Evolutionary conservation across 2,797 vertebrate genomes (phyloP), one percentile per base, ranked within the genome.

Genomic region (Periparus ater): DNA sequence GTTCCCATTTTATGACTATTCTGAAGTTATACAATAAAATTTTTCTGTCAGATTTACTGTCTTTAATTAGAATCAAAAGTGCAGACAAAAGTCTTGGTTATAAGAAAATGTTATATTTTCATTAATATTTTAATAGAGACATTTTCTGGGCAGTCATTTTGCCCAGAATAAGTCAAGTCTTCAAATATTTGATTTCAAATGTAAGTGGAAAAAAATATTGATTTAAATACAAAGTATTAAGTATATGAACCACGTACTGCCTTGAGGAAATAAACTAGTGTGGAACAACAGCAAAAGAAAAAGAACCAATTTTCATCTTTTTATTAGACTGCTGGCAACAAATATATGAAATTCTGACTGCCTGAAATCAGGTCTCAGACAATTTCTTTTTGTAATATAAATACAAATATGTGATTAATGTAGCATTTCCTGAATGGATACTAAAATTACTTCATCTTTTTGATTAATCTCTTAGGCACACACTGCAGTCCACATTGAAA

Each of bases 1-100:
- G 12, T 80, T 80, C 22, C 42, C 19, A 30, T 5, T 83, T 88
- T 80, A 65, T 74, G 30, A 54, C 2, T 1, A 71, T 75, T 80
- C 42, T 84, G 53, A 85, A 75, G 19, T 26, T 55, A 66, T 17
- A 42, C 34, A 81, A 48, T 75, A 66, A 78, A 20, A 75, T 72
- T 84, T 88, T 94, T 81, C 68, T 84, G 74, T 55, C 26, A 94
- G 88, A 91, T 96, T 90, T 90, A 79, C 17, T 45, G 55, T 19
- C 91, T 93, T 86, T 84, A 94, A 81, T 94, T 88, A 90, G 55
- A 93, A 65, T 48, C 32, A 80, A 36, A 84, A 76, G 13, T 51
- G 13, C 38, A 78, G 83, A 51, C 8, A 87, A 42, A 89, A 85
- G 50, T 58, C 27, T 53, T 11, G 58, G 55, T 45, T 82, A 76